Evolutionary conservation across 2,113 vertebrate species (phyloP).

Genomic region (Canis aureus): DNA sequence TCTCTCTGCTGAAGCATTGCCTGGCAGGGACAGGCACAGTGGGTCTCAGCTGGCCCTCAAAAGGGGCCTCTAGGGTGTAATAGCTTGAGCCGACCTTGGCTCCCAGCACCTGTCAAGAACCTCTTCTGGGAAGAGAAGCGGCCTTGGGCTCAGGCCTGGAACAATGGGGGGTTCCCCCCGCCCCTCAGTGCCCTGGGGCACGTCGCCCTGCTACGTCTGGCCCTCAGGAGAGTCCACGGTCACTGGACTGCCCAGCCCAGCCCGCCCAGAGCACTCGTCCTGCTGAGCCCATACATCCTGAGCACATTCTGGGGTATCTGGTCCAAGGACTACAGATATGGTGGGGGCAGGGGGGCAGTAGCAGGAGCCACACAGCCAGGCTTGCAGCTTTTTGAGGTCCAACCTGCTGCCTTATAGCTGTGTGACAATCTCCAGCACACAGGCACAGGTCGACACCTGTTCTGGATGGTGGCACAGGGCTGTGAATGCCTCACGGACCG

Average conservation of each 20-base stretch:
- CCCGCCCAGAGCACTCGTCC: not conserved
- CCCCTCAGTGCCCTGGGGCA: not conserved
- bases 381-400: not conserved
- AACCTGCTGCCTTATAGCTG: not conserved
- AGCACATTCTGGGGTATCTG: not conserved
- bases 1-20: accelerated
- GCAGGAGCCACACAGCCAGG: not conserved
- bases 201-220: not conserved
- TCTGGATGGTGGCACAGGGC: not conserved
- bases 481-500: not conserved
- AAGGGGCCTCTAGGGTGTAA: not conserved
- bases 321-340: accelerated
- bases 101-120: not conserved
- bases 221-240: too few relatives aligned
- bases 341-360: too few relatives aligned
- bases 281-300: not conserved
- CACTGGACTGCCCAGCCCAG: not conserved
- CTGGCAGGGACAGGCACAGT: not conserved
- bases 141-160: not conserved
- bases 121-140: not conserved
- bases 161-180: accelerated
- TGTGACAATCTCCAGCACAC: accelerated
- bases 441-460: not conserved
- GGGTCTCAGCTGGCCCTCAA: not conserved
- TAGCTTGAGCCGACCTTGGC: not conserved